These are phyloP conservation scores for Phthorimaea operculella DNA, from an alignment of 1,140 invertebrate genomes.

Conservation along the genomic window DNA sequence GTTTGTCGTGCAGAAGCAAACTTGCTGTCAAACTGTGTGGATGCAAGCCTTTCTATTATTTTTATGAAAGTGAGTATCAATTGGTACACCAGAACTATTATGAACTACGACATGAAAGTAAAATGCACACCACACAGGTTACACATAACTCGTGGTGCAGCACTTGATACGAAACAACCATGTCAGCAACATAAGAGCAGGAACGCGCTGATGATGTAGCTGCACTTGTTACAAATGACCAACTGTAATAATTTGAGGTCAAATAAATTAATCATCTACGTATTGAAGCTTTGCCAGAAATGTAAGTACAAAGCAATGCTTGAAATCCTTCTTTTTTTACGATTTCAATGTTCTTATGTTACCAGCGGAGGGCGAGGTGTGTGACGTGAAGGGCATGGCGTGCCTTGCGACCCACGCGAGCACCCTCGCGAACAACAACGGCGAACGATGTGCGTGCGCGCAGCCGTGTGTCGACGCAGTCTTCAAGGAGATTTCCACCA, in stretches of 20 bases:
- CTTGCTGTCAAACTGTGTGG: conserved; percentile 61
- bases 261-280: too few species aligned
- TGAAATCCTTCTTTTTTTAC: too few species aligned
- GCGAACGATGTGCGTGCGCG: conserved; percentile 39
- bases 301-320: too few species aligned
- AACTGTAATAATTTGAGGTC: too few species aligned
- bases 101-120: too few species aligned
- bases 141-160: too few species aligned
- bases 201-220: too few species aligned
- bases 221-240: too few species aligned
- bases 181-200: too few species aligned
- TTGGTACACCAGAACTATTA: background rate
- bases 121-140: too few species aligned
- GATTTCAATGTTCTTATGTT: background rate
- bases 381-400: conserved; percentile 33
- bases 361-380: conserved; percentile 19
- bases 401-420: conserved; percentile 34
- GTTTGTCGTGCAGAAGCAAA: conserved; percentile 57
- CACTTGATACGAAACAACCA: too few species aligned
- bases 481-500: conserved; percentile 36
- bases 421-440: conserved; percentile 21
- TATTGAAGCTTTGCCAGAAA: too few species aligned
- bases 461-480: conserved; percentile 51
- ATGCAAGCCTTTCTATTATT: conserved; percentile 68
- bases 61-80: conserved; percentile 38